A percentile compares a stretch with the other conserved stretches of the same genome.
Conservation (phyloP, 1,140 invertebrate species). For the Drosophila micromelanica region DNA sequence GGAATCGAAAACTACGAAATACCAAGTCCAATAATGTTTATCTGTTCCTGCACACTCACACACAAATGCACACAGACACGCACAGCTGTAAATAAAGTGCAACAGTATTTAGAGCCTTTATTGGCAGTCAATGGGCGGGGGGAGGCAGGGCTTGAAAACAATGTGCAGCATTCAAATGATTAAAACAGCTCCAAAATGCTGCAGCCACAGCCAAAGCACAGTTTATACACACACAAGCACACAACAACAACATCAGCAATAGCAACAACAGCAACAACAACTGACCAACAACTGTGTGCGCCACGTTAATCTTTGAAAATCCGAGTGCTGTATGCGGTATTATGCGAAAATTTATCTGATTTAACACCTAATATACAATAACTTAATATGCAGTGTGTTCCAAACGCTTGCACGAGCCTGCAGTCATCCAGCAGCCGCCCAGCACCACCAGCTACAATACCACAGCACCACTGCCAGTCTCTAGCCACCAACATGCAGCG, state of each 20-base stretch:
- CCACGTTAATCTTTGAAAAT: constrained; percentile 85
- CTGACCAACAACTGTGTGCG: constrained; percentile 64
- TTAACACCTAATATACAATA: constrained; percentile 85
- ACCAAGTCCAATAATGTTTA: constrained; percentile 63
- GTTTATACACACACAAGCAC: constrained; percentile 29
- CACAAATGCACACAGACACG: constrained; percentile 40
- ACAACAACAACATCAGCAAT: constrained; percentile 22
- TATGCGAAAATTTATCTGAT: constrained; percentile 85
- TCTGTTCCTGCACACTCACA: constrained; percentile 65
- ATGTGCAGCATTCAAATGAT: constrained; percentile 81
- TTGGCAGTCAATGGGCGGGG: constrained; percentile 2
- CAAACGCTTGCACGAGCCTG: constrained; percentile 73
- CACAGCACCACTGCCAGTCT: constrained; percentile 13
- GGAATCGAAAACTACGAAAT: constrained; percentile 40
- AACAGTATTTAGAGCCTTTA: constrained; percentile 66
- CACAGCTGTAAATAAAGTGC: constrained; percentile 66
- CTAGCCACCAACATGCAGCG: background rate
- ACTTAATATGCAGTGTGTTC: constrained; percentile 84
- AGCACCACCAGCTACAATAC: constrained; percentile 16
- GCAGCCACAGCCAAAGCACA: constrained; percentile 54
- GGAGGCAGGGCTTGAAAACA: constrained; percentile 53
- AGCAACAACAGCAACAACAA: constrained; percentile 49
- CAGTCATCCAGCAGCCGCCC: constrained; percentile 69
- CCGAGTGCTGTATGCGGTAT: constrained; percentile 85
- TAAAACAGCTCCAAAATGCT: constrained; percentile 75